Evolutionary conservation across 2,888 invertebrate genomes (phyloP).

Genomic region (Gastracanthus pulcherrimus): DNA sequence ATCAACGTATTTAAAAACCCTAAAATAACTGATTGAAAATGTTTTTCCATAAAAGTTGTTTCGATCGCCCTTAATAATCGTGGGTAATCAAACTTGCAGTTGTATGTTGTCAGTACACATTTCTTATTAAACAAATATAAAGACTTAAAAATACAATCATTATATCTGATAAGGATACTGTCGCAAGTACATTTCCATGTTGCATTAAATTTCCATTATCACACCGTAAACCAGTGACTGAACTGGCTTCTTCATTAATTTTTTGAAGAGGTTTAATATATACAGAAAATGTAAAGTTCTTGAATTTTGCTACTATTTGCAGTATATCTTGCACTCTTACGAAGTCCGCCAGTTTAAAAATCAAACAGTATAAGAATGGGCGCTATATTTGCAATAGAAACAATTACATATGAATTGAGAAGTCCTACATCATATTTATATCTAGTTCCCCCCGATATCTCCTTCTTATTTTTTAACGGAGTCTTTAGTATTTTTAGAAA

Average conservation of each 20-base stretch:
- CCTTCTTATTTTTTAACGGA: not conserved
- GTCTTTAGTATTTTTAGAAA: not conserved
- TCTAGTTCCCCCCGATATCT: not conserved
- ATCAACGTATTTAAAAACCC: slow-evolving; percentile 40
- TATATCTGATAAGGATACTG: not conserved
- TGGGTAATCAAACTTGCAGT: slow-evolving; percentile 23
- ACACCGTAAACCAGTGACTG: not conserved
- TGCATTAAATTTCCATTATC: not conserved
- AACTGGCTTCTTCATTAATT: slow-evolving; percentile 30
- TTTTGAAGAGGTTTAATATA: slow-evolving; percentile 32
- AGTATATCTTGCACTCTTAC: slow-evolving; percentile 39
- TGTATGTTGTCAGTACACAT: not conserved
- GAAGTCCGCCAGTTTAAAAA: not conserved
- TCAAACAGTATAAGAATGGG: not conserved
- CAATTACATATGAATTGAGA: not conserved
- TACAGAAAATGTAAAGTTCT: slow-evolving; percentile 20
- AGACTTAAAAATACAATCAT: slow-evolving; percentile 25
- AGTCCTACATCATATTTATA: not conserved
- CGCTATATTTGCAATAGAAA: not conserved
- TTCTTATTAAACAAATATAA: not conserved
- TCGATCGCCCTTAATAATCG: slow-evolving; percentile 35
- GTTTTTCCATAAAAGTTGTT: not conserved
- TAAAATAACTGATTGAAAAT: slow-evolving; percentile 26
- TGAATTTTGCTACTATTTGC: slow-evolving; percentile 48
- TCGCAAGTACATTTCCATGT: not conserved